Evolutionary conservation across 2,113 vertebrate genomes (phyloP).

Genomic region (Heterotis niloticus): DNA sequence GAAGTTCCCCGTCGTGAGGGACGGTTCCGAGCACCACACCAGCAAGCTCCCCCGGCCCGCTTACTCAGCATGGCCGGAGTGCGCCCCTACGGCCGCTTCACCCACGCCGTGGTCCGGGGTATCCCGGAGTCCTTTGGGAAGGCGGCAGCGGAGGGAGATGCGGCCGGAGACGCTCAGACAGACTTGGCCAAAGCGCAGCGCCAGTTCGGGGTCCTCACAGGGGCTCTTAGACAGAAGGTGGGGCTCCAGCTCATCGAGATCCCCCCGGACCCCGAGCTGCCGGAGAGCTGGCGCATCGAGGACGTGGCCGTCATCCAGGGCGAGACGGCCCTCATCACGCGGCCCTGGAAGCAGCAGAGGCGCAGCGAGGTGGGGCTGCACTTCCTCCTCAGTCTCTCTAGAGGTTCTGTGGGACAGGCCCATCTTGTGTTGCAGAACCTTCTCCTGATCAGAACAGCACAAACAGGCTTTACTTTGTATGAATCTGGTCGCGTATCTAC

Average conservation of each 20-base stretch:
- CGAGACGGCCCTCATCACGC: slow-evolving; percentile 79
- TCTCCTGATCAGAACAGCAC: neutral
- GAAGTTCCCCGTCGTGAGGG: neutral
- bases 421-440: no score
- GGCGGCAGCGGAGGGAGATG: slow-evolving; percentile 32
- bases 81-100: slow-evolving; percentile 72
- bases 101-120: slow-evolving; percentile 79
- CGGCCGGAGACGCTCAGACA: slow-evolving; percentile 39
- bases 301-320: slow-evolving; percentile 83
- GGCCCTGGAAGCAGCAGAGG: slow-evolving; percentile 74
- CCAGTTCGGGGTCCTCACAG: slow-evolving; percentile 80
- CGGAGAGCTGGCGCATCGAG: slow-evolving; percentile 77
- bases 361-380: slow-evolving; percentile 69
- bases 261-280: slow-evolving; percentile 71
- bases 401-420: neutral
- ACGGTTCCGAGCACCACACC: no score
- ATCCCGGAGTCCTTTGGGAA: slow-evolving; percentile 72
- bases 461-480: no score
- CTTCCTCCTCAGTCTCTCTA: neutral
- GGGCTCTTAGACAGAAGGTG: slow-evolving; percentile 82
- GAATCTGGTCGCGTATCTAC: no score
- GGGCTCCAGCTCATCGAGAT: slow-evolving; percentile 88
- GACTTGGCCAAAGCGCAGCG: slow-evolving; percentile 83
- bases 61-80: slow-evolving; percentile 57
- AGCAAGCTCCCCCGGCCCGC: no score